A percentile compares a stretch with the other conserved stretches of the same genome.
phyloP scores from a whole-genome alignment of 2,888 invertebrate genomes.

The Limnephilus rhombicus region DNA sequence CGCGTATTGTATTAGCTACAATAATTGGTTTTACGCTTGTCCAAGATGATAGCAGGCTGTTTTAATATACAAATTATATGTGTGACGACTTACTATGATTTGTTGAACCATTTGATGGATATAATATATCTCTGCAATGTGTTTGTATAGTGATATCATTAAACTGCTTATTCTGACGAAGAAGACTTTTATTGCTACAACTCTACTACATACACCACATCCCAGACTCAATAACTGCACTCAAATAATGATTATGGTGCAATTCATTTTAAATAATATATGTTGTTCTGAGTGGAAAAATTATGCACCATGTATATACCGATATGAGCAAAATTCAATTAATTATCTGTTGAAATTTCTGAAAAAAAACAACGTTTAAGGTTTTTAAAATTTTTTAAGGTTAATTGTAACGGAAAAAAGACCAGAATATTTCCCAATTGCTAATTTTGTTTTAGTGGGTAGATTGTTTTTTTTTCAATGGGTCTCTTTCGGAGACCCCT shows the following conservation, averaged over 20 bases:
- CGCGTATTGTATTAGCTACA: not conserved
- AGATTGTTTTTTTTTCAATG: slow-evolving; percentile 29
- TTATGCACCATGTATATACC: not conserved
- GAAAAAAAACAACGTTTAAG: not conserved
- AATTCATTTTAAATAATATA: no score
- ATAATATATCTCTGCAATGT: slow-evolving; percentile 11
- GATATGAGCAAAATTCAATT: not conserved
- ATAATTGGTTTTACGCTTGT: not conserved
- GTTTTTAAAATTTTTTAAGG: no score
- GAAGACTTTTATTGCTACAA: slow-evolving; percentile 36
- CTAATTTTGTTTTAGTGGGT: not conserved
- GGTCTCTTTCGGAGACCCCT: not conserved
- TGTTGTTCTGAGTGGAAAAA: not conserved
- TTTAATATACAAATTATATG: slow-evolving; percentile 2
- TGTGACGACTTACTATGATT: not conserved
- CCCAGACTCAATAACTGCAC: not conserved
- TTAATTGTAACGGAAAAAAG: not conserved
- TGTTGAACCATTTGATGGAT: slow-evolving; percentile 36
- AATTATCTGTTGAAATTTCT: not conserved
- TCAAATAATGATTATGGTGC: no score
- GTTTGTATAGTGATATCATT: slow-evolving; percentile 56
- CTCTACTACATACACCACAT: not conserved
- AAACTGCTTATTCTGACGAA: slow-evolving; percentile 55
- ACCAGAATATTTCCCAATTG: no score
- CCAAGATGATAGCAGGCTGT: not conserved